Percentiles rank a stretch among this genome's conserved stretches.
phyloP scores from a whole-genome alignment of 2,113 vertebrate species.

The Naja naja region DNA sequence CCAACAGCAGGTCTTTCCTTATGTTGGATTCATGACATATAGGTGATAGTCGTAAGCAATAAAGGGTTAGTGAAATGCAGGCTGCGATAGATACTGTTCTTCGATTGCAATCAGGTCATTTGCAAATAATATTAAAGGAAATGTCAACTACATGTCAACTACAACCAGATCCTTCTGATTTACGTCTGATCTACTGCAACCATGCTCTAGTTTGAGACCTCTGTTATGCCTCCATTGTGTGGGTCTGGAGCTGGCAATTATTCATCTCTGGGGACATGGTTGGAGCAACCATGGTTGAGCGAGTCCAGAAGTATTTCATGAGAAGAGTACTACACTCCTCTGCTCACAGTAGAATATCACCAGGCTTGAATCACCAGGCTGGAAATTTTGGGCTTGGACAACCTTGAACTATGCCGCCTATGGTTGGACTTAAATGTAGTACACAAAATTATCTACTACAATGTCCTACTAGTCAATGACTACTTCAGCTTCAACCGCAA shows the following conservation, averaged over 20 bases:
- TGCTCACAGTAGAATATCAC: too few relatives aligned
- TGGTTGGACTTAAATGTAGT: too few relatives aligned
- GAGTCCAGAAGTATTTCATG: too few relatives aligned
- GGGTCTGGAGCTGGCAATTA: not conserved
- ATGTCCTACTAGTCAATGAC: too few relatives aligned
- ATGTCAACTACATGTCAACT: conserved; percentile 59
- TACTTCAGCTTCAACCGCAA: too few relatives aligned
- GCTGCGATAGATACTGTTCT: conserved; percentile 60
- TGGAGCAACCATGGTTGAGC: not conserved
- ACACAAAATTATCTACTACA: too few relatives aligned
- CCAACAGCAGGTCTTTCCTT: conserved; percentile 53
- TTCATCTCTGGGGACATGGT: not conserved
- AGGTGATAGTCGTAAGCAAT: conserved; percentile 49
- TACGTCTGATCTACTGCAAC: conserved; percentile 64
- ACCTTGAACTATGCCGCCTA: too few relatives aligned
- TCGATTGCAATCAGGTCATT: conserved; percentile 61
- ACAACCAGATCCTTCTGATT: conserved; percentile 55
- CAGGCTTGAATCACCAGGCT: too few relatives aligned
- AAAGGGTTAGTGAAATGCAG: conserved; percentile 47
- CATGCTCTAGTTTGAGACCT: conserved; percentile 55
- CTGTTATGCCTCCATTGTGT: conserved; percentile 12
- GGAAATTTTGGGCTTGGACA: too few relatives aligned
- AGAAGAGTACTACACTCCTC: too few relatives aligned
- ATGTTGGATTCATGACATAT: conserved; percentile 54
- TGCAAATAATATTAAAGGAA: conserved; percentile 63